Percentiles rank a stretch among this genome's conserved stretches.
Conservation (phyloP, 2,888 invertebrate species). For the Tromatobia lineatoria region DNA sequence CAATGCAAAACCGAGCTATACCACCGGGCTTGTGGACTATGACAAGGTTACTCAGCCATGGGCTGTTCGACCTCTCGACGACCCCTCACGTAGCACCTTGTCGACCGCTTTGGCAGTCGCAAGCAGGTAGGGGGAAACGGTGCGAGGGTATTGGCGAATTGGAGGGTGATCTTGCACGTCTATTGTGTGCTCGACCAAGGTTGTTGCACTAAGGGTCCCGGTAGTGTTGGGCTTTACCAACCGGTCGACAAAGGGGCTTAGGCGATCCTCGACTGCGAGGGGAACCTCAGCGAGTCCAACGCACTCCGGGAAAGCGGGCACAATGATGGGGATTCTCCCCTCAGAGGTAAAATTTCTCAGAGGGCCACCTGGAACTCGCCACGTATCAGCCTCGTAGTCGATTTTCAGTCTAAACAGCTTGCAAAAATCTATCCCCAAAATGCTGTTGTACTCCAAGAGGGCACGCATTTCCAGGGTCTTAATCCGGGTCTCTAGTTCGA, state of each 20-base stretch:
- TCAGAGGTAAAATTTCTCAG: too few relatives aligned
- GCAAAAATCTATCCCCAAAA: too few relatives aligned
- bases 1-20: slow-evolving; percentile 14
- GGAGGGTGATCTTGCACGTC: background rate
- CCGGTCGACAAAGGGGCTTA: background rate
- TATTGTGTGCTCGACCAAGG: background rate
- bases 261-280: background rate
- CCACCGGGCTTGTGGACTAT: slow-evolving; percentile 25
- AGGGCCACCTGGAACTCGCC: too few relatives aligned
- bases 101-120: slow-evolving; percentile 1
- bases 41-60: slow-evolving; percentile 23
- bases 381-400: too few relatives aligned
- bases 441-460: too few relatives aligned
- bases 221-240: background rate
- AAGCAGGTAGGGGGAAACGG: background rate
- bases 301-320: background rate
- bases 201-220: background rate
- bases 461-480: too few relatives aligned
- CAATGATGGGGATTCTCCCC: background rate
- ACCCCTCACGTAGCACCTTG: background rate
- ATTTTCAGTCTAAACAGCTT: too few relatives aligned
- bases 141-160: background rate
- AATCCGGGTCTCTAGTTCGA: too few relatives aligned
- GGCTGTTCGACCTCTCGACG: background rate
- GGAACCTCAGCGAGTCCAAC: background rate